These are phyloP conservation scores for Drosophila anomalata DNA, from an alignment of 2,888 invertebrate species.

Conservation along the genomic window DNA sequence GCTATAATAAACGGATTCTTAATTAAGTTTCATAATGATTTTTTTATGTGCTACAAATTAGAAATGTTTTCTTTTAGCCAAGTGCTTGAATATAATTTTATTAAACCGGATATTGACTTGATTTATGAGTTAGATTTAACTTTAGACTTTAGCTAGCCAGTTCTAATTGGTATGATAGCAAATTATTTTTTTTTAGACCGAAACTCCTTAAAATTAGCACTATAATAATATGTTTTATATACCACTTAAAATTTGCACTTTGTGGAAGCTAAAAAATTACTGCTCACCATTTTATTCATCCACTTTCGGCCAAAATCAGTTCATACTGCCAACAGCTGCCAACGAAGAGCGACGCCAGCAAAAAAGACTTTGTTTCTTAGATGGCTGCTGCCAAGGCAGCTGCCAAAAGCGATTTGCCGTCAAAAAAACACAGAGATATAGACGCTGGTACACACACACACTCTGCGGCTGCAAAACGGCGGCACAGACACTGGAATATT, in stretches of 20 bases:
- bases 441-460: slow-evolving; percentile 31
- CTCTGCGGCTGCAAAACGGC: slow-evolving; percentile 20
- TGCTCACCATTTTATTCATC: slow-evolving; percentile 75
- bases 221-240: slow-evolving; percentile 34
- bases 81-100: neutral
- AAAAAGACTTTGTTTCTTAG: slow-evolving; percentile 49
- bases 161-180: neutral
- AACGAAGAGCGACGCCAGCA: slow-evolving; percentile 68
- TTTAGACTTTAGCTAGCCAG: neutral
- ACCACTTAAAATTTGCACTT: slow-evolving; percentile 40
- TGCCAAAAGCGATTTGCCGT: slow-evolving; percentile 59
- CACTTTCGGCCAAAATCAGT: slow-evolving; percentile 73
- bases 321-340: slow-evolving; percentile 80
- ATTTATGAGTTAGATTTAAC: neutral
- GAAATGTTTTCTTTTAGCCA: neutral
- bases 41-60: neutral
- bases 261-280: slow-evolving; percentile 23
- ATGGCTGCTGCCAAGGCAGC: slow-evolving; percentile 59
- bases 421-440: slow-evolving; percentile 46
- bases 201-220: neutral
- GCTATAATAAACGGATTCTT: neutral
- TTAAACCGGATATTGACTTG: neutral
- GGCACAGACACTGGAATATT: slow-evolving; percentile 47
- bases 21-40: neutral
- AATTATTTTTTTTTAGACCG: neutral